A percentile compares a stretch with the other conserved stretches of the same genome.
phyloP scores from a whole-genome alignment of 2,888 invertebrate genomes.

The Macrosoma leucophasiata region DNA sequence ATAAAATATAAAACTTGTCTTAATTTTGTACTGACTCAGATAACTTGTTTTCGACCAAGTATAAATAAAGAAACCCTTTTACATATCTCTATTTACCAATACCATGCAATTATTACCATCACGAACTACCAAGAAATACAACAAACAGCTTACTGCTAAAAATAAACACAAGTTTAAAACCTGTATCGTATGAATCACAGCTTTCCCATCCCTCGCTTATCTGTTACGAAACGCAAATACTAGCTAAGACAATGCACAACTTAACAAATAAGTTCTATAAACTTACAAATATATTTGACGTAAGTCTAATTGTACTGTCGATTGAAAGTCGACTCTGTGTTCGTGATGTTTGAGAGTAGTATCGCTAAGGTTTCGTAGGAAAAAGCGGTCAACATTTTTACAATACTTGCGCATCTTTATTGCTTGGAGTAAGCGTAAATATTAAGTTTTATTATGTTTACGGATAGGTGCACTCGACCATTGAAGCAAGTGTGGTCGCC shows the following conservation, averaged over 20 bases:
- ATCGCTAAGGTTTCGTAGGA: constrained; percentile 14
- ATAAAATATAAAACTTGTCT: too few relatives aligned
- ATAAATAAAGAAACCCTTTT: too few relatives aligned
- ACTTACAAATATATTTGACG: constrained; percentile 38
- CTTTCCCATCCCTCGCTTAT: constrained; percentile 54
- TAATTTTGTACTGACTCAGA: too few relatives aligned
- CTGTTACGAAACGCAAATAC: constrained; percentile 59
- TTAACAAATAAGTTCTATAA: constrained; percentile 59
- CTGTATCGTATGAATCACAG: constrained; percentile 34
- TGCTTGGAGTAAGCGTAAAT: constrained; percentile 64
- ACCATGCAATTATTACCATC: too few relatives aligned
- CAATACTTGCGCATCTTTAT: constrained; percentile 63
- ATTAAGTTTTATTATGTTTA: constrained; percentile 71
- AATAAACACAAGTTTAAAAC: constrained; percentile 43
- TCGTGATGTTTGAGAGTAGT: not conserved
- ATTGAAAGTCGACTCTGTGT: too few relatives aligned
- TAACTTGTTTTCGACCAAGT: too few relatives aligned
- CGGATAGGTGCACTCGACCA: constrained; percentile 52
- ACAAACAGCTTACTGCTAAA: constrained; percentile 49
- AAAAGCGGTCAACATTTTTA: constrained; percentile 46
- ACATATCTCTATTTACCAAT: not conserved
- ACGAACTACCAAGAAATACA: constrained; percentile 33
- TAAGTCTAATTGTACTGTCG: constrained; percentile 20
- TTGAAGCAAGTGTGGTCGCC: constrained; percentile 65
- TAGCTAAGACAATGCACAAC: constrained; percentile 60